Evolutionary conservation across 2,113 vertebrate species (phyloP).

Genomic region (Montifringilla adamsi): DNA sequence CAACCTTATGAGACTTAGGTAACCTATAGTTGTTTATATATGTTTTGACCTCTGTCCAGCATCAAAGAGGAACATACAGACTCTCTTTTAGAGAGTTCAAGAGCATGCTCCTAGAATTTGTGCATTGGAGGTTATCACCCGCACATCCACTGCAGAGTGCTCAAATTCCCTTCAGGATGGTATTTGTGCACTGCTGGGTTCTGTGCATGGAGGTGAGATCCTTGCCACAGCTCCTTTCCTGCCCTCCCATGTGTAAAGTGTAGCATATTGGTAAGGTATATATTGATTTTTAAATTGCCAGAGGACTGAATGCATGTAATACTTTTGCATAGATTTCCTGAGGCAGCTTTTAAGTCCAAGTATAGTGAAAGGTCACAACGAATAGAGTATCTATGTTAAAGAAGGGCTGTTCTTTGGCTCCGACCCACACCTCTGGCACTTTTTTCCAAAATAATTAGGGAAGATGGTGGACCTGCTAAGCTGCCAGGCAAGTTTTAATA

Average conservation of each 20-base stretch:
- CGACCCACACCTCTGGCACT: neutral
- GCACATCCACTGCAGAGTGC: neutral
- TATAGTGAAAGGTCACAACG: neutral
- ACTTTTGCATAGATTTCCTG: neutral
- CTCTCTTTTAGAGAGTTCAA: neutral
- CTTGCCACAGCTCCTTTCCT: neutral
- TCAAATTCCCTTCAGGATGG: neutral
- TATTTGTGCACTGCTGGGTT: neutral
- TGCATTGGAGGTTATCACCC: neutral
- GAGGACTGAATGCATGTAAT: neutral
- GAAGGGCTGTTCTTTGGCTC: neutral
- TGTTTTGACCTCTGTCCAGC: neutral
- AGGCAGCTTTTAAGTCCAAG: neutral
- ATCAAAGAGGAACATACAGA: neutral
- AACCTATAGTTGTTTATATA: neutral
- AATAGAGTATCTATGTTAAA: neutral
- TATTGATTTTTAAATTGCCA: neutral
- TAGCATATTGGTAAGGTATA: neutral
- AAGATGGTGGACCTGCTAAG: neutral
- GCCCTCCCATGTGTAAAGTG: neutral
- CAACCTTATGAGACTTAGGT: neutral
- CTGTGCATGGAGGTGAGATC: neutral
- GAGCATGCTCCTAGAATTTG: neutral
- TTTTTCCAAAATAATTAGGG: neutral
- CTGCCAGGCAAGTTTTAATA: neutral